Percentiles rank a stretch among this genome's conserved stretches.
Conservation (phyloP, 2,797 vertebrate genomes). For the Anabacerthia variegaticeps region DNA sequence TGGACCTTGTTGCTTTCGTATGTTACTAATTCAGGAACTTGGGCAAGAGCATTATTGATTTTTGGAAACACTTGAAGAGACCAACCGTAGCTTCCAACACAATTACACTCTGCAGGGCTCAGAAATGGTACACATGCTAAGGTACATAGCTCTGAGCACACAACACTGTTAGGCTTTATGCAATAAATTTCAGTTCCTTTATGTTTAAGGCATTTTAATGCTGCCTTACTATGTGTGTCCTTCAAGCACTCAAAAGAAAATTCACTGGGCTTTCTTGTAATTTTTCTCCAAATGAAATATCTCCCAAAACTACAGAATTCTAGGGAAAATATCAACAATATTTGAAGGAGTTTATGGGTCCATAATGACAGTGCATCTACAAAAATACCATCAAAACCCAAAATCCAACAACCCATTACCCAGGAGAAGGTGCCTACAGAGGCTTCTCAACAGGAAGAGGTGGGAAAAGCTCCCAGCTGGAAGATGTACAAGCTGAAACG, state of each 20-base stretch:
- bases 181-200: neutral
- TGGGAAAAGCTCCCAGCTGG: neutral
- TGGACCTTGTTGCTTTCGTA: neutral
- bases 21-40: neutral
- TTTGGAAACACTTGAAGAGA: neutral
- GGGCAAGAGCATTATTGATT: neutral
- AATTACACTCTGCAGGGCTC: neutral
- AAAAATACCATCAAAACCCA: neutral
- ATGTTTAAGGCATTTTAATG: neutral
- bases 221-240: neutral
- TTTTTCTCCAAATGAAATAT: neutral
- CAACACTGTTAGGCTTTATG: accelerated
- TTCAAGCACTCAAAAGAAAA: neutral
- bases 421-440: neutral
- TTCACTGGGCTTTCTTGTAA: neutral
- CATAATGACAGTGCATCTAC: neutral
- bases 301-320: neutral
- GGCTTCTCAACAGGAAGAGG: neutral
- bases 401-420: neutral
- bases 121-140: neutral
- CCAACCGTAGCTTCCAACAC: neutral
- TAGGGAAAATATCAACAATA: accelerated
- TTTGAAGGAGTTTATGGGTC: neutral
- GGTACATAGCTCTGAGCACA: accelerated
- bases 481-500: neutral